Evolutionary conservation across 2,888 invertebrate genomes (phyloP), one percentile per base, ranked within the genome.

Genomic region (Zeuzera pyrina): DNA sequence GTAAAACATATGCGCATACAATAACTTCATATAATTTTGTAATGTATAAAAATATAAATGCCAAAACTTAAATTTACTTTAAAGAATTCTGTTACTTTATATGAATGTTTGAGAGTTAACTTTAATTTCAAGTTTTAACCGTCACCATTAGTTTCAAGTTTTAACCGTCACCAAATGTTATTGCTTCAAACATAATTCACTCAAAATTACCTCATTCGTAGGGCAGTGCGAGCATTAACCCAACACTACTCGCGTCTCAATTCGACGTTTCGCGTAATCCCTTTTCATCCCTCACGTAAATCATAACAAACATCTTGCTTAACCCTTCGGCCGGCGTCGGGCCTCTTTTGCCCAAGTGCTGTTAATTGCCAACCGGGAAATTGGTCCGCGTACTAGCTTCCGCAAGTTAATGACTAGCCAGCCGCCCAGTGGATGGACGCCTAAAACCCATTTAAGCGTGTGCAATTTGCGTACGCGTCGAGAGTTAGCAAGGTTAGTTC

Each of bases 361-460:
- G 73, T 76, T 79, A 81, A 81, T 79, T 79, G 78, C 70, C 70
- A 68, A 66, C 72, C 67, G 70, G 78, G 78, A 78, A 79, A 79
- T 79, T 78, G 77, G 78, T 69, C 68, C 68, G 73, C 78, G 76
- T 73, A 70, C 70, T 71, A 58, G 70, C 76, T 78, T 81, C 81
- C 83, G 81, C 52, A 67, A 74, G 66, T 78, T 79, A 78, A 79
- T 76, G 79, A 81, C 81, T 77, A 61, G 65, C 64, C 62, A 68
- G 64, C 74, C 73, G 65, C 74, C 73, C 67, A 78, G 76, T 66
- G 79, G 76, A 71, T 66, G 79, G 76, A 71, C 77, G 69, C 55
- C 66, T 66, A n/a, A 67, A 81, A 81, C 73, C 73, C 70, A 69
- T 78, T 81, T 81, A 74, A 73, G 60, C 67, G 65, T 64, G 63